Base-by-base conservation (phyloP, 1,140 invertebrate species). In the Stegodyphus dumicola region DNA sequence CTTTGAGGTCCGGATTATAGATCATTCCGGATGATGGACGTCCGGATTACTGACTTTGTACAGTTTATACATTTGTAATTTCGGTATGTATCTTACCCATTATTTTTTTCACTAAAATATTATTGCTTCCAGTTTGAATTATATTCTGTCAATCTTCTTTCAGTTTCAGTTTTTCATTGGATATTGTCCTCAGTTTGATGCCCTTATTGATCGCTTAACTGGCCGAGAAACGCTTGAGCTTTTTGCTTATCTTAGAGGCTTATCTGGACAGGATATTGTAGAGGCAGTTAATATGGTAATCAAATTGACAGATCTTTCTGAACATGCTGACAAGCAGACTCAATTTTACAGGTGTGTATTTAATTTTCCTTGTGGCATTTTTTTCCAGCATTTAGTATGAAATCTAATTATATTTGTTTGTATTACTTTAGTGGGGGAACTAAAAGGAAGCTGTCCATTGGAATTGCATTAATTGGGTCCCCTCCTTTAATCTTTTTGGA, bases 171-270 rank as follows among this genome's bases (percentile, higher is more conserved):
- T 49, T 49, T n/a, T 13, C n/a, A 73, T 95, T 84, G 94, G 95
- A 15, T 96, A 96, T 89, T 96, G 95, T 91, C 95, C 95, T 15
- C 92, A 92, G 88, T 90, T 89, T 86, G 91, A 92, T 88, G 90
- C 91, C 6, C 87, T 92, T 7, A 88, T 91, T 73, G 90, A 90
- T 13, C 88, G 90, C 51, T 87, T 92, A 5, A 92, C 90, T 11
- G 90, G 90, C 0, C 85, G 86, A 48, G 92, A 92, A 87, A 91
- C 90, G 76, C 81, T 92, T 18, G 67, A 86, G 51, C 88, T 92
- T 49, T 92, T 90, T 88, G 90, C 90, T 10, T 73, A 90, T 17
- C 87, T 93, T 11, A 87, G 92, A 77, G 92, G 92, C 11, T 89
- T 93, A 52, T 87, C 88, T 10, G 84, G 88, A 49, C 76, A 75